Conservation (phyloP, 2,888 invertebrate species). For the Pycnomerus fuliginosus region DNA sequence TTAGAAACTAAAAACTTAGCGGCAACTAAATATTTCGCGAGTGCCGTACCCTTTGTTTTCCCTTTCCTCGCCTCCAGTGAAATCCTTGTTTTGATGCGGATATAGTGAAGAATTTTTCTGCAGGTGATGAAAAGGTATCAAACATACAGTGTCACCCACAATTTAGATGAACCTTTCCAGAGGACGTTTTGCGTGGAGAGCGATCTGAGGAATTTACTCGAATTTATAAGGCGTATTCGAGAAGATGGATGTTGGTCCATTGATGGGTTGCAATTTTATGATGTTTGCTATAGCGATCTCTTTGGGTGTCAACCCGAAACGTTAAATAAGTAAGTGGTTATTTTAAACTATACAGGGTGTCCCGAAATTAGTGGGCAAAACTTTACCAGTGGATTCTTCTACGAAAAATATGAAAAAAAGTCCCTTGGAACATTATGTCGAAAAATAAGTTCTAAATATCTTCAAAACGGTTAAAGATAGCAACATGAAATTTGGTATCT, state of each 20-base stretch:
- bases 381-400: too few species aligned
- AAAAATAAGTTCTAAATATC: neutral
- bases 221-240: slow-evolving; percentile 52
- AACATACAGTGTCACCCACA: slow-evolving; percentile 40
- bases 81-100: slow-evolving; percentile 11
- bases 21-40: too few species aligned
- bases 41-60: too few species aligned
- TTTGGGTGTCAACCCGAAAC: slow-evolving; percentile 26
- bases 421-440: too few species aligned
- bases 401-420: neutral
- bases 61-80: slow-evolving; percentile 31
- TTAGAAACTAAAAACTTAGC: too few species aligned
- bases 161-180: slow-evolving; percentile 45
- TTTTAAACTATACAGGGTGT: too few species aligned
- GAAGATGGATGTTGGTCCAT: slow-evolving; percentile 50
- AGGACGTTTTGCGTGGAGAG: slow-evolving; percentile 43
- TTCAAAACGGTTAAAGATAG: too few species aligned
- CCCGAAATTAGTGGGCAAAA: too few species aligned
- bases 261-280: slow-evolving; percentile 52
- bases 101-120: slow-evolving; percentile 28
- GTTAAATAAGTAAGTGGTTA: too few species aligned
- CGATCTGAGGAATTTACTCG: slow-evolving; percentile 52
- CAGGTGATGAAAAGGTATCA: slow-evolving; percentile 50
- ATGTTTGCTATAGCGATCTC: slow-evolving; percentile 49
- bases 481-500: too few species aligned